Evolutionary conservation across 2,113 vertebrate species (phyloP).

Genomic region (Motacilla tschutschensis): DNA sequence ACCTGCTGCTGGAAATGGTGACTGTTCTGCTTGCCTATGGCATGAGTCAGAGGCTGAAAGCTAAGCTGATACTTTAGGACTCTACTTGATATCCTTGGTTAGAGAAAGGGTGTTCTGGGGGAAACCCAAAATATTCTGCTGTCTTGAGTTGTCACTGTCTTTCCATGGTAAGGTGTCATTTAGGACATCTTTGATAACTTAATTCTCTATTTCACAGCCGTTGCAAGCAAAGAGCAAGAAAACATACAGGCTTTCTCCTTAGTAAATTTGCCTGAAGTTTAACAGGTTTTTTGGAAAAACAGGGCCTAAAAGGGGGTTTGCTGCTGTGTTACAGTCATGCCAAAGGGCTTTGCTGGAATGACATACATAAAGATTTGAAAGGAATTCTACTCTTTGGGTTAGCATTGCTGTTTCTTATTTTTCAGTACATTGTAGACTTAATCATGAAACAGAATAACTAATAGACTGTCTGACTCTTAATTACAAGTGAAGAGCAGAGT

Average conservation of each 20-base stretch:
- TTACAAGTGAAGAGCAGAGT: not conserved
- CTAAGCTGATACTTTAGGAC: not conserved
- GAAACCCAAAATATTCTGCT: not conserved
- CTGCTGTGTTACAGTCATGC: not conserved
- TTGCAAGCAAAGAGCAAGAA: not conserved
- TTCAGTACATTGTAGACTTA: not conserved
- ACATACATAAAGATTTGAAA: not conserved
- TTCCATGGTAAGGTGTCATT: rapidly evolving
- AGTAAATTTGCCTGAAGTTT: not conserved
- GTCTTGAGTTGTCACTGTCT: not conserved
- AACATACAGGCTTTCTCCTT: not conserved
- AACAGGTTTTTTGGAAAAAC: not conserved
- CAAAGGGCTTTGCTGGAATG: not conserved
- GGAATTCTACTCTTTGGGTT: not conserved
- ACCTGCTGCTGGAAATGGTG: not conserved
- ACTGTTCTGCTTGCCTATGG: not conserved
- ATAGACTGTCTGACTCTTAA: not conserved
- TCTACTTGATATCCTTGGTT: not conserved
- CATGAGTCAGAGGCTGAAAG: not conserved
- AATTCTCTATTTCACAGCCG: not conserved
- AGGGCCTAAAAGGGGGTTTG: not conserved
- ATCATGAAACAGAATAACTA: not conserved
- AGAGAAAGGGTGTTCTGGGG: not conserved
- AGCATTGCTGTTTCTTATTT: not conserved
- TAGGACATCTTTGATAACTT: not conserved